Conservation (phyloP, 2,888 invertebrate genomes). For the Plagiodera versicolora region DNA sequence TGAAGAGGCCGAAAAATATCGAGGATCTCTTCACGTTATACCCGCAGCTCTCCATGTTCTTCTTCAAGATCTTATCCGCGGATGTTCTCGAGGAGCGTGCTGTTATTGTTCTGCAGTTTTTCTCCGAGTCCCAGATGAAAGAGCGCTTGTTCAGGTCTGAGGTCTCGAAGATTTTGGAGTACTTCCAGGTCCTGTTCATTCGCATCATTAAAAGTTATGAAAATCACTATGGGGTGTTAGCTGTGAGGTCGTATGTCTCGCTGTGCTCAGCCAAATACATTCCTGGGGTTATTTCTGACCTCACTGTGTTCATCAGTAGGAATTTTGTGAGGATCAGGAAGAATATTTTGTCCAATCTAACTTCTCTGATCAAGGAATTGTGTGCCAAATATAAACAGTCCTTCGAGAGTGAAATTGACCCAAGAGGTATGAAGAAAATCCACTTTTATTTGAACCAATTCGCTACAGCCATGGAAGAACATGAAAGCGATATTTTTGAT, state of each 20-base stretch:
- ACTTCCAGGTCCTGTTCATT: constrained; percentile 32
- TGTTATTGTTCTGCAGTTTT: constrained; percentile 39
- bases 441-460: constrained; percentile 19
- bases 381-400: constrained; percentile 32
- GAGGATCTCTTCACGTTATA: constrained; percentile 38
- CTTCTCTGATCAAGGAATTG: constrained; percentile 34
- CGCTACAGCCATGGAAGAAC: constrained; percentile 18
- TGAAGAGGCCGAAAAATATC: constrained; percentile 37
- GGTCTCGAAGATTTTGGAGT: constrained; percentile 16
- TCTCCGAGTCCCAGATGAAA: constrained; percentile 38
- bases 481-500: constrained; percentile 32
- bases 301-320: constrained; percentile 27
- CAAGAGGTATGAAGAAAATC: constrained; percentile 18
- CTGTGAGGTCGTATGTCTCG: constrained; percentile 34
- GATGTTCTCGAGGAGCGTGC: constrained; percentile 34
- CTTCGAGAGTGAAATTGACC: constrained; percentile 14
- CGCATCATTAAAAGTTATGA: constrained; percentile 34
- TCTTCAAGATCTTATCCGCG: constrained; percentile 31
- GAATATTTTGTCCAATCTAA: constrained; percentile 35
- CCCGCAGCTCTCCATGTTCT: constrained; percentile 31
- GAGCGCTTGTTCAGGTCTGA: constrained; percentile 23
- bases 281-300: constrained; percentile 28
- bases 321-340: constrained; percentile 33
- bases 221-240: constrained; percentile 35
- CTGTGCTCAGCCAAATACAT: constrained; percentile 31